These are phyloP conservation scores for Dicaeum eximium DNA, from an alignment of 2,113 vertebrate genomes.

Conservation along the genomic window DNA sequence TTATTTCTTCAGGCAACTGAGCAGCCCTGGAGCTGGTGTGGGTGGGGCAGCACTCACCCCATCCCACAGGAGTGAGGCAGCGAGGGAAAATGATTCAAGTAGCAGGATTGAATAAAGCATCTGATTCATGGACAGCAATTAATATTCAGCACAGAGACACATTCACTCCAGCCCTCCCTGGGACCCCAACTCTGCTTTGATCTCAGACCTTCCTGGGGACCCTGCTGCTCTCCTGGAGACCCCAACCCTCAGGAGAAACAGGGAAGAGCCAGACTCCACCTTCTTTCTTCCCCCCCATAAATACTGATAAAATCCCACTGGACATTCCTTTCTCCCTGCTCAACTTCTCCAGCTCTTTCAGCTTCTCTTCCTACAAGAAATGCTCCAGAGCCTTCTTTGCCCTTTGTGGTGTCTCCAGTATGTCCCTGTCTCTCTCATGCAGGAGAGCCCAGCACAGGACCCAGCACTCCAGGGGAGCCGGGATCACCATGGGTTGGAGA, in stretches of 20 bases:
- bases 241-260: background rate
- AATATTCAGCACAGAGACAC: background rate
- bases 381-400: background rate
- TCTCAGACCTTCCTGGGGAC: background rate
- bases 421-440: background rate
- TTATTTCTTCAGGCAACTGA: background rate
- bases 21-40: background rate
- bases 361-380: background rate
- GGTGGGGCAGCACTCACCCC: background rate
- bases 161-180: background rate
- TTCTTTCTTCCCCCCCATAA: background rate
- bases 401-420: background rate
- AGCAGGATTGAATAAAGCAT: background rate
- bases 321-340: background rate
- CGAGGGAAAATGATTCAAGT: rapidly evolving
- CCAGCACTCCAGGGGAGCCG: background rate
- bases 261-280: background rate
- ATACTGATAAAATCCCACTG: background rate
- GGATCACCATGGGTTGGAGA: background rate
- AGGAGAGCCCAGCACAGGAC: background rate
- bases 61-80: background rate
- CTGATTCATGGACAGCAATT: background rate
- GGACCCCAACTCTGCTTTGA: too few relatives aligned
- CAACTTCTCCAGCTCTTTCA: background rate
- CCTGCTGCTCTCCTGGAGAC: background rate